Evolutionary conservation across 2,113 vertebrate genomes (phyloP).

Genomic region (Gulo gulo): DNA sequence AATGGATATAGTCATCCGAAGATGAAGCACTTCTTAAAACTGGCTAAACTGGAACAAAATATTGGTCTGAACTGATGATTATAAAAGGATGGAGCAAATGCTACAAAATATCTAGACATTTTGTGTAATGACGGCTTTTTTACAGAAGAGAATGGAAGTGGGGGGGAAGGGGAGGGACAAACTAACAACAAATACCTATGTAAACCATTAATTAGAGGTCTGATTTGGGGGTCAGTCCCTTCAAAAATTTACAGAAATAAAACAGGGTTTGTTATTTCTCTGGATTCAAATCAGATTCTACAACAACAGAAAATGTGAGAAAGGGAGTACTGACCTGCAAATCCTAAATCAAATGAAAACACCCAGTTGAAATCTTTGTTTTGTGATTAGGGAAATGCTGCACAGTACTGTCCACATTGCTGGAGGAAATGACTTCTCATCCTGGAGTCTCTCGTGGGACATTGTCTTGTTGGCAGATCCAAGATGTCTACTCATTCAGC

Average conservation of each 20-base stretch:
- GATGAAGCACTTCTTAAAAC: background rate
- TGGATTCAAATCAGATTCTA: background rate
- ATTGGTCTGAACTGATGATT: background rate
- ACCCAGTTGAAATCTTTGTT: background rate
- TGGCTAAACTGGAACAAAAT: background rate
- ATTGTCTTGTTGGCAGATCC: background rate
- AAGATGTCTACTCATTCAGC: background rate
- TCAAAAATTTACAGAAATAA: background rate
- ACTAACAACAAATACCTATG: background rate
- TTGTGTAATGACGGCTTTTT: background rate
- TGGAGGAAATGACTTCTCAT: too few species aligned
- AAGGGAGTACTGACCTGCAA: background rate
- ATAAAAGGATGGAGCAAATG: background rate
- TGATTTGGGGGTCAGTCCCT: background rate
- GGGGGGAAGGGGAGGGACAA: background rate
- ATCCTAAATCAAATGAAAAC: background rate
- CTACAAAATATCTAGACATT: background rate
- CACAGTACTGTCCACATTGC: accelerated
- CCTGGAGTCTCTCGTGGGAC: too few species aligned
- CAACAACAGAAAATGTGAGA: background rate
- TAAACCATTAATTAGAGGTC: background rate
- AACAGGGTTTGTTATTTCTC: background rate
- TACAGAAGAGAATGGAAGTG: background rate
- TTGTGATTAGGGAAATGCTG: background rate
- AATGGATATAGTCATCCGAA: background rate